These are phyloP conservation scores for Trissolcus japonicus DNA, from an alignment of 2,888 invertebrate genomes.

Conservation along the genomic window DNA sequence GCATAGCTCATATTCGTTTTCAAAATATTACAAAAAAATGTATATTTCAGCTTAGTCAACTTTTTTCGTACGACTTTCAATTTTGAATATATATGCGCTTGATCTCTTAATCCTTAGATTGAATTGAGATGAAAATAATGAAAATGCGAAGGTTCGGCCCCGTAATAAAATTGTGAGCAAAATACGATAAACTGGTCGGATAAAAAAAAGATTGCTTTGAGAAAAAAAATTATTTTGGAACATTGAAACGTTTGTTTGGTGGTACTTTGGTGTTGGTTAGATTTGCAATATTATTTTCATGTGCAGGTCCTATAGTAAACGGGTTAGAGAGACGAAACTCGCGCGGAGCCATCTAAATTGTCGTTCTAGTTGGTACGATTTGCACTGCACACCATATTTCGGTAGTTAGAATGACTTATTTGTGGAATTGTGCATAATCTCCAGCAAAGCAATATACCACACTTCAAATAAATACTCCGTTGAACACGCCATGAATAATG, in stretches of 20 bases:
- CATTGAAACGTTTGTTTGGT: neutral
- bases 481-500: constrained; percentile 9
- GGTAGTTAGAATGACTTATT: constrained; percentile 60
- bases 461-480: constrained; percentile 40
- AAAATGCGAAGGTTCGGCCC: too few species aligned
- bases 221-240: neutral
- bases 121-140: too few species aligned
- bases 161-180: too few species aligned
- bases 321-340: constrained; percentile 36
- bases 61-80: too few species aligned
- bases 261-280: constrained; percentile 17
- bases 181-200: neutral
- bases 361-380: constrained; percentile 64
- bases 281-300: constrained; percentile 30
- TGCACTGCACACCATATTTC: constrained; percentile 53
- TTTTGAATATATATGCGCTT: too few species aligned
- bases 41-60: neutral
- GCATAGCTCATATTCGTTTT: too few species aligned
- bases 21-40: neutral
- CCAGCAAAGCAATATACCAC: constrained; percentile 41
- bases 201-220: neutral
- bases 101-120: too few species aligned
- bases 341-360: constrained; percentile 60
- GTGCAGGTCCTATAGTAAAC: constrained; percentile 20
- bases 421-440: constrained; percentile 57